phyloP scores from a whole-genome alignment of 92 coral and sea anemone genomes.

The Micromussa lordhowensis region DNA sequence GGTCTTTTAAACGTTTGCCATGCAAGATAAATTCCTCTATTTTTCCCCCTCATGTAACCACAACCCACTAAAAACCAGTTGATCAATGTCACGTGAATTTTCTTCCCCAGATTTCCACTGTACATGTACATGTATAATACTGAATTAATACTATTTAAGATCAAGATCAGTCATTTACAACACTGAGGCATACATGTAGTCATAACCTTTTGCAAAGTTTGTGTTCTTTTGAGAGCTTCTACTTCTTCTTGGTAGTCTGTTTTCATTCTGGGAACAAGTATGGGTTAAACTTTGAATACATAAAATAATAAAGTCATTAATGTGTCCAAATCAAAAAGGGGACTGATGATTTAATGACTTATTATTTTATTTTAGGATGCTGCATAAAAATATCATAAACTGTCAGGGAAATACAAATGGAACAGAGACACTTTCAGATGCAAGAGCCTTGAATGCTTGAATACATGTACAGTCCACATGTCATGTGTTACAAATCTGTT shows the following conservation, averaged over 20 bases:
- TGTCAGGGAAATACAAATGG: no score
- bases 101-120: neutral
- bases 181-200: neutral
- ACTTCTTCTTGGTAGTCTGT: slow-evolving; percentile 83
- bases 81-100: neutral
- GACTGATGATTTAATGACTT: neutral
- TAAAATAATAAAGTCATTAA: neutral
- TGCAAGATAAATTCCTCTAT: no score
- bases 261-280: slow-evolving; percentile 26
- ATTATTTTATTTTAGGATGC: no score
- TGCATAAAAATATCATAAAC: no score
- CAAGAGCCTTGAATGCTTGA: no score
- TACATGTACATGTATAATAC: no score
- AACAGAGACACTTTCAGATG: no score
- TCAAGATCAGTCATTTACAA: neutral
- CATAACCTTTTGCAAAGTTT: slow-evolving; percentile 82
- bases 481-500: no score
- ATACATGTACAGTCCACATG: no score
- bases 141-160: neutral
- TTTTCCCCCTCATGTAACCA: neutral
- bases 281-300: neutral
- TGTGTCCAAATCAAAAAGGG: neutral
- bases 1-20: no score
- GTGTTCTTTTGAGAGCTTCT: slow-evolving; percentile 89
- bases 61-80: neutral